Base-by-base conservation (phyloP, 2,113 vertebrate species). In the Odobenus rosmarus region DNA sequence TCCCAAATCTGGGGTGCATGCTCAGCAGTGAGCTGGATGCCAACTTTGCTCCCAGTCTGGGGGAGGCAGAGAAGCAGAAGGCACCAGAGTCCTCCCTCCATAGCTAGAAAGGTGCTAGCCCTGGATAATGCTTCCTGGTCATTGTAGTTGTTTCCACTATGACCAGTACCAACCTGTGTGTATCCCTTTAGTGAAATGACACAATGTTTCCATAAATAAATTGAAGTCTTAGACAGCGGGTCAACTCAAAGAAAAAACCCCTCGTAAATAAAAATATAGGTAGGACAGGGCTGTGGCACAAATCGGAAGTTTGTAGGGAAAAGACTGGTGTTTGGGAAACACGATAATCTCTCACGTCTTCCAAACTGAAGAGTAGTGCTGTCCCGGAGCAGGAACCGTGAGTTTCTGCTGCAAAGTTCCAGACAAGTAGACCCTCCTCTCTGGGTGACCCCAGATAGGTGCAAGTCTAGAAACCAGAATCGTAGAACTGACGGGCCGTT, bases 221-320 rank as follows among this genome's bases (percentile, higher is more conserved):
- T 33, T 90, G 39, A 57, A 67, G 15, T 83, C 76, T 36, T 64
- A 4, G 69, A 26, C 46, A 46, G 46, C 7, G 26, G 81, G 46
- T 81, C 81, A 23, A 53, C 86, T 53, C 53, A 49, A 91, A 81
- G 24, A 86, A 81, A 81, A 82, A 81, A 3, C 36, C 39, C 33
- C 36, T 64, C 64, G 14, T 77, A 88, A 95, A 84, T 49, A 80
- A 85, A 97, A 90, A 76, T 59, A 82, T 3, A 85, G n/a, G 21
- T 46, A 15, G 9, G 33, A 81, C 24, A 42, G 36, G 36, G 57
- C 72, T 5, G 2, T 83, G 28, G 51, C 39, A 90, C 12, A 91
- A 69, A 88, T 62, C 31, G 67, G 26, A 87, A 87, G 28, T 67
- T 93, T 26, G 28, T 69, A 61, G 57, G 39, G 7, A 87, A 84